phyloP scores from a whole-genome alignment of 2,888 invertebrate genomes.

The Tetropium fuscum region DNA sequence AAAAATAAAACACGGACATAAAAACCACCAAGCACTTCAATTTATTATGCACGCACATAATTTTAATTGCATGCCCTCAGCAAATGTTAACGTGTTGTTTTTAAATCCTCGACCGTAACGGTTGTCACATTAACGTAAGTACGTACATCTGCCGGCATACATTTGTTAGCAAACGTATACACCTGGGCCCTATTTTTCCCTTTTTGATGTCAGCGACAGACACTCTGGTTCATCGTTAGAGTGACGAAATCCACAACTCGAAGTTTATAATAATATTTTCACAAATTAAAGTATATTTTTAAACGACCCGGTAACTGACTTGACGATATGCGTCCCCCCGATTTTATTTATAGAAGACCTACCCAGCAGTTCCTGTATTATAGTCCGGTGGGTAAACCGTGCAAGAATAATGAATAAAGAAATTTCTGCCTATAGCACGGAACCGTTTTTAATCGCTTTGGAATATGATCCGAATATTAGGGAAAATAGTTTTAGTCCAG shows the following conservation, averaged over 20 bases:
- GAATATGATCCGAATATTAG: too few species aligned
- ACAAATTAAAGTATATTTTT: constrained; percentile 9
- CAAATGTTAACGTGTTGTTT: background rate
- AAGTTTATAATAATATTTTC: constrained; percentile 18
- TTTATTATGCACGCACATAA: too few species aligned
- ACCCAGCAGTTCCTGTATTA: background rate
- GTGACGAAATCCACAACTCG: too few species aligned
- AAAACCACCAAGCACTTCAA: too few species aligned
- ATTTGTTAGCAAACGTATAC: constrained; percentile 15
- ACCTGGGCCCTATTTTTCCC: constrained; percentile 5
- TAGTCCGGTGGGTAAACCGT: too few species aligned
- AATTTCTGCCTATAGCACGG: too few species aligned
- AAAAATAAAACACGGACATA: too few species aligned
- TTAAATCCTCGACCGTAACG: background rate
- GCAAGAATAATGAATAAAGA: too few species aligned
- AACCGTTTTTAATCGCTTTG: too few species aligned
- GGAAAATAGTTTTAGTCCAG: too few species aligned
- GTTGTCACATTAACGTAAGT: constrained; percentile 4
- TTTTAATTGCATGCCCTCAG: too few species aligned
- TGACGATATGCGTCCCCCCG: constrained; percentile 5
- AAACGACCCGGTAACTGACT: constrained; percentile 5
- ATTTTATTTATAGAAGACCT: constrained; percentile 7
- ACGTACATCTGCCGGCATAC: background rate
- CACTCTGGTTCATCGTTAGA: background rate
- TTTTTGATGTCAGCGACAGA: background rate